Evolutionary conservation across 2,888 invertebrate genomes (phyloP), one percentile per base, ranked within the genome.

Genomic region (Heliconius cydno): DNA sequence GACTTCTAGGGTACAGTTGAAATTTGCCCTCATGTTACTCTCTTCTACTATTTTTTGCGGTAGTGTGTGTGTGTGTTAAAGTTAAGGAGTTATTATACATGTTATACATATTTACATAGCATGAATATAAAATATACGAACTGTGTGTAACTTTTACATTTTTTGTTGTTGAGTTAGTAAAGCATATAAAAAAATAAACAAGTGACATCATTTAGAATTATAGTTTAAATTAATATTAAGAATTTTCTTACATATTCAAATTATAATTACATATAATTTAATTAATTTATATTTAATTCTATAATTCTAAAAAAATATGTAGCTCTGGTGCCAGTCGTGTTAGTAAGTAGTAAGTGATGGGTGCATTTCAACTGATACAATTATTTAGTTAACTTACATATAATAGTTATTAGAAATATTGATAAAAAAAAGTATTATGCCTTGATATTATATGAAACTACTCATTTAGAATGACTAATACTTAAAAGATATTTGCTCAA

Each of bases 1-100:
- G 3, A n/a, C n/a, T n/a, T 87, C 88, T 87, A 88, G 86, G 87
- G 88, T 89, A 88, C 81, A 85, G 87, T 86, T 81, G 77, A 85
- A 82, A 84, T 81, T 83, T 78, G 76, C 79, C 79, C 60, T 83
- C 81, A 73, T 83, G 80, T n/a, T n/a, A n/a, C n/a, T n/a, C n/a
- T n/a, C n/a, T n/a, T n/a, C n/a, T n/a, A n/a, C n/a, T n/a, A n/a
- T n/a, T n/a, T n/a, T n/a, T n/a, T n/a, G n/a, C n/a, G n/a, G n/a
- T n/a, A n/a, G n/a, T n/a, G 30, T 4, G 52, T 41, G 52, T 46
- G 46, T 15, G 52, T 52, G 52, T 52, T 52, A 52, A 19, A 52
- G 19, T 19, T 52, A 19, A 52, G 6, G 4, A 22, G 19, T 52
- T 52, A 52, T 19, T 52, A 19, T 15, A 46, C 46, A 46, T 15